Base-by-base conservation (phyloP, 2,888 invertebrate species). In the Scaptomyza cyrtandrae region DNA sequence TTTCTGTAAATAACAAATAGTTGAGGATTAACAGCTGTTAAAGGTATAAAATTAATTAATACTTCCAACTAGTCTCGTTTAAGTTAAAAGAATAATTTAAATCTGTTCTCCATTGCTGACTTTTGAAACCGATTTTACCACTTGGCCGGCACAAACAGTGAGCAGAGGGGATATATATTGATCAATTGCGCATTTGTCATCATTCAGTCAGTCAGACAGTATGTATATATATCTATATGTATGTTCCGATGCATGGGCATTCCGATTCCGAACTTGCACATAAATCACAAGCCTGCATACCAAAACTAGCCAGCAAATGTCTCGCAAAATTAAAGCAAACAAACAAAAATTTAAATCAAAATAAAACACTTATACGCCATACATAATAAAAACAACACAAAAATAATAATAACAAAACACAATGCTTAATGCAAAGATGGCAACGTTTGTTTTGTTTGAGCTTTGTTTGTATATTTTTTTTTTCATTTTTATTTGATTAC, bases 241-340 rank as follows among this genome's bases (percentile, higher is more conserved):
- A n/a, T 65, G 43, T 45, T 61, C 33, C 57, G 60, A 57, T 24
- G 63, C 69, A 68, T 59, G 70, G 45, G 35, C 54, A 64, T 61
- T 65, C 75, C 53, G 58, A 67, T 62, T 58, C 45, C 27, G 27
- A 56, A 44, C 60, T 62, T 52, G 71, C 61, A 63, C 75, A 78
- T 78, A 78, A 78, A 78, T 78, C 78, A 78, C 75, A 78, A 67
- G 67, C 61, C 57, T 39, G 66, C 67, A 77, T 60, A 49, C 75
- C 75, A 66, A 64, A 54, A 61, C 55, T 60, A 62, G 50, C 45
- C 59, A 54, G n/a, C 57, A 55, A 62, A 57, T 62, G 39, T 59
- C 44, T 54, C 54, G 49, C 49, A 37, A 49, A 61, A 39, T 7
- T 2, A 35, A 44, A 52, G 37, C 6, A 14, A 37, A 62, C 19